Evolutionary conservation across 2,113 vertebrate species (phyloP), one percentile per base, ranked within the genome.

Genomic region (Nothocercus julius): DNA sequence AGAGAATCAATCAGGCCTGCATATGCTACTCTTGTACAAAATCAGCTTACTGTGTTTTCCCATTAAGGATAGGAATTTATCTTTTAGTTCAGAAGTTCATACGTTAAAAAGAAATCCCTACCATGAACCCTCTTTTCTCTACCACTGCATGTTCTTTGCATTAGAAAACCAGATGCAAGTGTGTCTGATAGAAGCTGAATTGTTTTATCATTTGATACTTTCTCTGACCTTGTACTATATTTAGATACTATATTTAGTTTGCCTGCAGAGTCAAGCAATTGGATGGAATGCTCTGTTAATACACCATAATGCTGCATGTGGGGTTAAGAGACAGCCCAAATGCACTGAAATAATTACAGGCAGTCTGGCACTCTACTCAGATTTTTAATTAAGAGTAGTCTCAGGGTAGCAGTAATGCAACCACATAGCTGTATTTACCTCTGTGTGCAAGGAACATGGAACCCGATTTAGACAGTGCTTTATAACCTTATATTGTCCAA

Each of bases 341-440:
- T 47, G 38, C n/a, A 76, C 76, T 68, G 73, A 92, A 91, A 93
- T 89, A 94, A 68, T 94, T 88, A 56, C 47, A 86, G 53, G 44
- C 67, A 36, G 47, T 77, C 88, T 96, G 80, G 68, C 90, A 92
- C 68, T 73, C 38, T 0, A 0, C 78, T 93, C 63, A 54, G 80
- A 92, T 90, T 94, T 96, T 95, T 95, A 89, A 73, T 96, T 94
- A 86, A 89, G 66, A 79, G 73, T 54, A 85, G 76, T 90, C 62
- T 92, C 69, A 84, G 64, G 70, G 47, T 77, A 92, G 45, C 82
- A 92, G 56, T 90, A 92, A 84, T 66, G n/a, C 83, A 94, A 75
- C 77, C 70, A 86, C 80, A 90, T 85, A 90, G 73, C 69, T 96
- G 73, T 90, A 80, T 96, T 96, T 96, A 93, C 86, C 90, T 92